A percentile compares a stretch with the other conserved stretches of the same genome.
Conservation (phyloP, 2,797 vertebrate genomes). For the Limosa lapponica region DNA sequence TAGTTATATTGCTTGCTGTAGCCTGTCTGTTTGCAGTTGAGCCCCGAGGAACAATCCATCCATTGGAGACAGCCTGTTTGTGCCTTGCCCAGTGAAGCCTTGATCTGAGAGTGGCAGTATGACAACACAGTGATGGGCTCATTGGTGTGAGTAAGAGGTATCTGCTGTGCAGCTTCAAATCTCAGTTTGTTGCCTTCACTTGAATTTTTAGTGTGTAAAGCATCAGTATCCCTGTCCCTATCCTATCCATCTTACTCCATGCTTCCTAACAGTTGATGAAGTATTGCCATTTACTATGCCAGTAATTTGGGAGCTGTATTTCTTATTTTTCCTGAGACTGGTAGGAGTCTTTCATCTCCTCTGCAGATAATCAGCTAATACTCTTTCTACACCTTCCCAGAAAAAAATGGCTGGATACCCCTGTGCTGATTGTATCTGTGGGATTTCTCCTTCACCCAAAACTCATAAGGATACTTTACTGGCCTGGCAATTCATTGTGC, state of each 20-base stretch:
- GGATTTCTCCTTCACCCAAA: not conserved
- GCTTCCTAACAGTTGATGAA: not conserved
- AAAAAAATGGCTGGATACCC: not conserved
- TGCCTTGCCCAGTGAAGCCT: not conserved
- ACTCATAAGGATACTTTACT: not conserved
- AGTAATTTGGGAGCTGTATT: not conserved
- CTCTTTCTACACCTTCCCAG: not conserved
- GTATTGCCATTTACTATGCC: not conserved
- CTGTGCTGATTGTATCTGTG: not conserved
- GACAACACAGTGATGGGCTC: not conserved
- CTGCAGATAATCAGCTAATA: not conserved
- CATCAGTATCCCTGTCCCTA: not conserved
- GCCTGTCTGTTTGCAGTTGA: not conserved
- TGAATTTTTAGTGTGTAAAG: not conserved
- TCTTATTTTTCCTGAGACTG: not conserved
- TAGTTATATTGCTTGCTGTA: not conserved
- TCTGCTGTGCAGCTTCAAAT: not conserved
- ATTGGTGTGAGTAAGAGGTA: not conserved
- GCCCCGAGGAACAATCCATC: not conserved
- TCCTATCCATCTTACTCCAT: not conserved
- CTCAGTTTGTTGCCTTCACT: not conserved
- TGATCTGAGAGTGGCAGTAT: not conserved
- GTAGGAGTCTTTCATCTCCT: not conserved
- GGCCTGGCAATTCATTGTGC: not conserved
- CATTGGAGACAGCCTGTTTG: not conserved